A percentile compares a stretch with the other conserved stretches of the same genome.
Evolutionary conservation across 2,113 vertebrate species (phyloP).

Genomic region (Thunnus maccoyii): DNA sequence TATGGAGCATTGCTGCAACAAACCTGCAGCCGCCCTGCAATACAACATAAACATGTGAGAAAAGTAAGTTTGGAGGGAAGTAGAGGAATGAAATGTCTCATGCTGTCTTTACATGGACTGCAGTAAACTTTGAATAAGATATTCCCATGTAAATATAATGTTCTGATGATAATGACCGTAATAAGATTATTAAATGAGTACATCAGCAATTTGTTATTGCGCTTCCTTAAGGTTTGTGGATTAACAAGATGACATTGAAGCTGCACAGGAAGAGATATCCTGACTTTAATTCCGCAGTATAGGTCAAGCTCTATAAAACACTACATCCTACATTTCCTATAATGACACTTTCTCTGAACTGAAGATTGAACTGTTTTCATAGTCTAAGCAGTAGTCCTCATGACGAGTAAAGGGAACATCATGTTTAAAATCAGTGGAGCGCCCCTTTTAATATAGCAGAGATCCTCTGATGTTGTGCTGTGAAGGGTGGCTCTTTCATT

Average conservation of each 20-base stretch:
- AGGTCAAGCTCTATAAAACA: no score
- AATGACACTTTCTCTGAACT: no score
- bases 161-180: no score
- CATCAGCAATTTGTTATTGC: no score
- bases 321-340: no score
- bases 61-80: not conserved
- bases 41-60: not conserved
- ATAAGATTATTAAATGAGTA: no score
- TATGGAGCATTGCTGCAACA: slow-evolving; percentile 89
- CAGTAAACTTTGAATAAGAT: not conserved
- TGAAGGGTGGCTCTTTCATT: not conserved
- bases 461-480: not conserved
- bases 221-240: no score
- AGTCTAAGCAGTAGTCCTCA: not conserved
- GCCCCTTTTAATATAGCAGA: not conserved
- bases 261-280: no score
- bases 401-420: not conserved
- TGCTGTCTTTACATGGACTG: not conserved
- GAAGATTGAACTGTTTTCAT: no score
- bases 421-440: not conserved
- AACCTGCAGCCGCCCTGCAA: slow-evolving; percentile 85
- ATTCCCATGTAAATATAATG: no score
- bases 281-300: no score
- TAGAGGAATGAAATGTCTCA: not conserved
- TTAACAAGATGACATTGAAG: no score